Conservation (phyloP, 2,797 vertebrate species). For the Mallotus villosus region DNA sequence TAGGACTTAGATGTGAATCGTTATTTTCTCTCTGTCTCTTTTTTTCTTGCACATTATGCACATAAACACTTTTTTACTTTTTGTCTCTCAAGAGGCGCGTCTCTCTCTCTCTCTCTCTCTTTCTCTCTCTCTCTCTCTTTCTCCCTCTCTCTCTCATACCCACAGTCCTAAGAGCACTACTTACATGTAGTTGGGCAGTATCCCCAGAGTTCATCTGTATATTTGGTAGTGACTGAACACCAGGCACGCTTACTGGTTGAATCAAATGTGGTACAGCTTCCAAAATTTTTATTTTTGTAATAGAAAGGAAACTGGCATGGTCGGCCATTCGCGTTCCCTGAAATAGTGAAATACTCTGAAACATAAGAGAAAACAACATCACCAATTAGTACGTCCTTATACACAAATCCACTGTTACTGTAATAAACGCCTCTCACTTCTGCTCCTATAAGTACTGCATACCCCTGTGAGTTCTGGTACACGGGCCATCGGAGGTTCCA, state of each 20-base stretch:
- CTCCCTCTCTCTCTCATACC: background rate
- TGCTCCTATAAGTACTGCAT: background rate
- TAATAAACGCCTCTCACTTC: too few relatives aligned
- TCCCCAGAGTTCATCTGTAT: slow-evolving; percentile 77
- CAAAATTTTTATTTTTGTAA: slow-evolving; percentile 82
- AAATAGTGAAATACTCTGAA: slow-evolving; percentile 83
- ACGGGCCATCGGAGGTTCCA: slow-evolving; percentile 82
- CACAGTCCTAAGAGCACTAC: slow-evolving; percentile 39
- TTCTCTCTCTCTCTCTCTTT: background rate
- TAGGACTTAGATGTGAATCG: too few relatives aligned
- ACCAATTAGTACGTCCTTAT: background rate
- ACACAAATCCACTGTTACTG: too few relatives aligned
- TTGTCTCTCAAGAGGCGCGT: background rate
- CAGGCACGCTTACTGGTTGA: slow-evolving; percentile 73
- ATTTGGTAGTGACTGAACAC: slow-evolving; percentile 83
- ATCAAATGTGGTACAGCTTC: slow-evolving; percentile 80
- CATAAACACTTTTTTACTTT: too few relatives aligned
- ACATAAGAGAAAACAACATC: background rate
- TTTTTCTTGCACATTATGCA: too few relatives aligned
- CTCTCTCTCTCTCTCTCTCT: too few relatives aligned
- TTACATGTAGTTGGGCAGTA: slow-evolving; percentile 86
- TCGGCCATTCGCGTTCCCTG: slow-evolving; percentile 84
- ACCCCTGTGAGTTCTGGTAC: slow-evolving; percentile 88
- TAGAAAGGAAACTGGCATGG: slow-evolving; percentile 90
- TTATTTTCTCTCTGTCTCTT: too few relatives aligned